A percentile compares a stretch with the other conserved stretches of the same genome.
Evolutionary conservation across 37 sponge, comb jelly and placozoan genomes (phyloP).

Genomic region (Spongilla lacustris): DNA sequence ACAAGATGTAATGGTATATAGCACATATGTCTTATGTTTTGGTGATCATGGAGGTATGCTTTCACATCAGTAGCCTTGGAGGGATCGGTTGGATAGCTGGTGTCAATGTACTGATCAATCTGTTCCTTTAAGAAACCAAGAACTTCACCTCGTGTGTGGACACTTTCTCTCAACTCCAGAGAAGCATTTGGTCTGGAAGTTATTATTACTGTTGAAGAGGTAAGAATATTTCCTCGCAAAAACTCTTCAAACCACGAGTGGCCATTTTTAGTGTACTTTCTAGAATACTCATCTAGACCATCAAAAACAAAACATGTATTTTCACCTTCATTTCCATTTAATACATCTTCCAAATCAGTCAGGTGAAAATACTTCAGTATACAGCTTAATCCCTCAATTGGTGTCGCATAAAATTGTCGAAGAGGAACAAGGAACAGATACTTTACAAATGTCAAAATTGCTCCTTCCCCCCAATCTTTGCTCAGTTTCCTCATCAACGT

Average conservation of each 20-base stretch:
- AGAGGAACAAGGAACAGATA: constrained; percentile 28
- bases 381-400: background rate
- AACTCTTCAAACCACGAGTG: background rate
- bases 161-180: background rate
- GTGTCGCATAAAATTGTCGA: constrained; percentile 24
- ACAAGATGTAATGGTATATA: constrained; percentile 63
- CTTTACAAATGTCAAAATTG: constrained; percentile 4
- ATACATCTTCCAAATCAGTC: too few species aligned
- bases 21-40: constrained; percentile 47
- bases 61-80: constrained; percentile 3
- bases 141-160: constrained; percentile 23
- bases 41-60: constrained; percentile 35
- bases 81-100: constrained; percentile 12
- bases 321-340: constrained; percentile 25
- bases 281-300: constrained; percentile 58
- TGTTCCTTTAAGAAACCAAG: constrained; percentile 54
- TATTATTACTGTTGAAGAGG: constrained; percentile 34
- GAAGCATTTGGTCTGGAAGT: constrained; percentile 48
- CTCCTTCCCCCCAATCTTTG: constrained; percentile 48
- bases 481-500: constrained; percentile 40
- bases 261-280: too few species aligned
- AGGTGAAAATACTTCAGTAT: too few species aligned
- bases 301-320: constrained; percentile 49
- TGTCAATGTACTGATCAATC: constrained; percentile 32
- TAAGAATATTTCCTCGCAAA: constrained; percentile 9